Percentiles rank a stretch among this genome's conserved stretches.
Conservation (phyloP, 2,888 invertebrate species). For the Euplagia quadripunctaria region DNA sequence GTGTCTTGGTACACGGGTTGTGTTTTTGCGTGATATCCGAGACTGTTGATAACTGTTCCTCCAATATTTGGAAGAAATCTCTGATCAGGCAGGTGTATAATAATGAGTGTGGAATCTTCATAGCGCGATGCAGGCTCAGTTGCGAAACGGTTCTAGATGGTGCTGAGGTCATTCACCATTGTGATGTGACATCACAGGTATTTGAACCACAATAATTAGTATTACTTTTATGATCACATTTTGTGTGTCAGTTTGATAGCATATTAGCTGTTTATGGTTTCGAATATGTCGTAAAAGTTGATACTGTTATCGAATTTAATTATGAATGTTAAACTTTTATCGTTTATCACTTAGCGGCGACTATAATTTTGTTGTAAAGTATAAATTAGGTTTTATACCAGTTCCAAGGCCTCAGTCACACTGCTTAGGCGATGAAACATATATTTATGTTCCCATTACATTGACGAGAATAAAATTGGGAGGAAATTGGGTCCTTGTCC, state of each 20-base stretch:
- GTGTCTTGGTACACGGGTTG: background rate
- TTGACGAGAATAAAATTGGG: too few species aligned
- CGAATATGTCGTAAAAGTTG: background rate
- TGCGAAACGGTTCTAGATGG: background rate
- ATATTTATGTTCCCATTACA: background rate
- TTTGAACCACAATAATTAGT: background rate
- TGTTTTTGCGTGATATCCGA: too few species aligned
- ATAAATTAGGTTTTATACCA: background rate
- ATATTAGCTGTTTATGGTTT: background rate
- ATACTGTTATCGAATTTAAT: background rate
- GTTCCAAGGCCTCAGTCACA: background rate
- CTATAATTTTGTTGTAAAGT: background rate
- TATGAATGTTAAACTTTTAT: conserved; percentile 1
- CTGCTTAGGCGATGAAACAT: background rate
- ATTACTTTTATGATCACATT: background rate
- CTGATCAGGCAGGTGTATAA: background rate
- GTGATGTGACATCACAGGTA: background rate
- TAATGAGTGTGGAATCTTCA: background rate
- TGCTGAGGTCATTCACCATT: background rate
- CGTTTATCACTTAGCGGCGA: background rate
- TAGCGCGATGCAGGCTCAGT: background rate
- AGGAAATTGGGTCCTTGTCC: too few species aligned
- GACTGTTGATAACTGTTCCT: background rate
- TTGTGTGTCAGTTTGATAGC: background rate
- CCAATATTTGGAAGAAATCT: background rate